Percentiles rank a stretch among this genome's conserved stretches.
phyloP scores from a whole-genome alignment of 2,113 vertebrate species.

The Rhabdornis inornatus region DNA sequence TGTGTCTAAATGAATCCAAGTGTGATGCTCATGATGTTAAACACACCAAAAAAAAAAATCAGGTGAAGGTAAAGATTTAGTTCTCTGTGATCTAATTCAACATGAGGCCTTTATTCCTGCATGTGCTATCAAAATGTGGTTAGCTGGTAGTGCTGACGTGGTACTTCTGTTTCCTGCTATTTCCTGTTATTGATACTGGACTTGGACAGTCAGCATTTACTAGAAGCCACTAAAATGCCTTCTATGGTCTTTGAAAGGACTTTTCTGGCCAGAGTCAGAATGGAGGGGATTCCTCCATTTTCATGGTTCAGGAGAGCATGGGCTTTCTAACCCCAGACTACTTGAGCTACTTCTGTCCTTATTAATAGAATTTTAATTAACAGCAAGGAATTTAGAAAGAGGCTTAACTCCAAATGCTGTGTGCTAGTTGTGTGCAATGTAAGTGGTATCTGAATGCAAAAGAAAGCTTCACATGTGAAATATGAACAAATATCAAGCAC shows the following conservation, averaged over 20 bases:
- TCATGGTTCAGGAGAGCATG: neutral
- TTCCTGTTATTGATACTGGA: conserved; percentile 24
- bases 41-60: neutral
- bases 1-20: neutral
- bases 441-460: neutral
- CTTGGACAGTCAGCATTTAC: neutral
- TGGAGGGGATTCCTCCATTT: neutral
- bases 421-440: neutral
- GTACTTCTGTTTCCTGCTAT: conserved; percentile 29
- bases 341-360: neutral
- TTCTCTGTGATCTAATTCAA: neutral
- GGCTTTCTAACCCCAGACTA: neutral
- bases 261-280: neutral
- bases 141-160: conserved; percentile 11
- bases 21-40: neutral
- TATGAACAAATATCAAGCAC: neutral
- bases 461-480: neutral
- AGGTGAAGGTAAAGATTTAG: conserved; percentile 2
- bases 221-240: conserved; percentile 23
- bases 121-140: conserved; percentile 38
- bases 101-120: neutral
- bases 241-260: neutral
- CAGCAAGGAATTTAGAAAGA: neutral
- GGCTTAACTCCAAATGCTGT: neutral
- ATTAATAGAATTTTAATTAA: neutral